Base-by-base conservation (phyloP, 2,888 invertebrate genomes). In the Caenorhabditis plicata region DNA sequence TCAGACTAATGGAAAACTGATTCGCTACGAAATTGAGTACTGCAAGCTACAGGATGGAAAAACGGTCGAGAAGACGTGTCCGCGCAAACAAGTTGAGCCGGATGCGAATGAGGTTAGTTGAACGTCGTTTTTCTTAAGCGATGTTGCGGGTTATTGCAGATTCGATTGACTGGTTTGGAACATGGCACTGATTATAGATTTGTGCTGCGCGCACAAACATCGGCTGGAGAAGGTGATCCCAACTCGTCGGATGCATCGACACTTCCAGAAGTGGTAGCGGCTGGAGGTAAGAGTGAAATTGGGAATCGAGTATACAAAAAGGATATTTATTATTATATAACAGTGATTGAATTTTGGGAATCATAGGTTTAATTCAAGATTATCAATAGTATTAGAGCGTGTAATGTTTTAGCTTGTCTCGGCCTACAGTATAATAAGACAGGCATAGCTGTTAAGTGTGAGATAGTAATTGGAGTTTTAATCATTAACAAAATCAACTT, bases 1-100 rank as follows among this genome's bases (percentile, higher is more conserved):
- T 35, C 89, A 90, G 80, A 88, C 90, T 9, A 98, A 98, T 83
- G 98, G 98, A 23, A 86, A 88, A 52, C 84, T 98, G 0, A 90
- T 88, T 1, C 94, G 94, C 2, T 98, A 95, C 83, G 89, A 89
- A 81, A 71, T 79, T 11, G 63, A 68, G 38, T 50, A 58, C 39
- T 69, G 69, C 45, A 55, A 64, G 22, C 62, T 56, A 11, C 51
- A 64, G 31, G 53, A 65, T 31, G 67, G 65, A 29, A 52, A 53
- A 17, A 49, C 63, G n/a, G 45, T 57, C 27, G 63, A 61, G 26
- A 50, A 51, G 17, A 54, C 68, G 27, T 71, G 71, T 27, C 64
- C 64, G 1, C 27, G 52, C 25, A 36, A 58, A 38, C 66, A 67
- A 42, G 68, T 75, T 15, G 48, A 52, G 11, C 48, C 69, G 17